Conservation (phyloP, 2,888 invertebrate genomes). For the Dinocampus coccinellae region DNA sequence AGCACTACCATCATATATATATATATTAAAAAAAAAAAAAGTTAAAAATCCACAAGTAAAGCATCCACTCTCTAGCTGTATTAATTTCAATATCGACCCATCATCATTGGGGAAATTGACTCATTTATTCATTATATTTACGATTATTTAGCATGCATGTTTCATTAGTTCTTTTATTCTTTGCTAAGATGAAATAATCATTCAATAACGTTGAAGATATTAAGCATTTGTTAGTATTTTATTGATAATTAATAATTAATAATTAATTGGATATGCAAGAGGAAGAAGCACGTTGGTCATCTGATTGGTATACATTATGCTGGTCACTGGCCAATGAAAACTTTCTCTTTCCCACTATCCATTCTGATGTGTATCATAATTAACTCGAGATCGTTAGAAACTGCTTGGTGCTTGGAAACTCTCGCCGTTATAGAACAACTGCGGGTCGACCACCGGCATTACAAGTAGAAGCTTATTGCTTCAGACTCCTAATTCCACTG, state of each 20-base stretch:
- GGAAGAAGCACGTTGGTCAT: not conserved
- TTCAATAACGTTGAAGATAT: too few species aligned
- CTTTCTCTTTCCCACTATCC: not conserved
- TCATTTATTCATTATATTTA: too few species aligned
- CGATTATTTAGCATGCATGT: too few species aligned
- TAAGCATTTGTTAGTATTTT: too few species aligned
- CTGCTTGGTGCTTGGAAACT: constrained; percentile 54
- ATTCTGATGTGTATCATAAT: constrained; percentile 60
- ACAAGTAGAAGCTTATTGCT: constrained; percentile 35
- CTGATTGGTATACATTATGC: not conserved
- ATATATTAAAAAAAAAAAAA: not conserved
- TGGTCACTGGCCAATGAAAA: not conserved
- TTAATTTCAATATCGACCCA: not conserved
- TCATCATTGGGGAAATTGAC: not conserved
- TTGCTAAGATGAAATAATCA: too few species aligned
- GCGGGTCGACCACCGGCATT: constrained; percentile 39
- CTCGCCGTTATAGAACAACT: constrained; percentile 51
- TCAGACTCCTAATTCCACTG: constrained; percentile 24
- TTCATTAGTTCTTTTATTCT: too few species aligned
- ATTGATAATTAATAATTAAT: not conserved
- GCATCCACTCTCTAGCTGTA: not conserved
- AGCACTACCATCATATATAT: not conserved
- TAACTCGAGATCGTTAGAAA: constrained; percentile 59
- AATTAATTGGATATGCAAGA: not conserved
- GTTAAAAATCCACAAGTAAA: not conserved